Evolutionary conservation across 2,797 vertebrate genomes (phyloP).

Genomic region (Semotilus atromaculatus): DNA sequence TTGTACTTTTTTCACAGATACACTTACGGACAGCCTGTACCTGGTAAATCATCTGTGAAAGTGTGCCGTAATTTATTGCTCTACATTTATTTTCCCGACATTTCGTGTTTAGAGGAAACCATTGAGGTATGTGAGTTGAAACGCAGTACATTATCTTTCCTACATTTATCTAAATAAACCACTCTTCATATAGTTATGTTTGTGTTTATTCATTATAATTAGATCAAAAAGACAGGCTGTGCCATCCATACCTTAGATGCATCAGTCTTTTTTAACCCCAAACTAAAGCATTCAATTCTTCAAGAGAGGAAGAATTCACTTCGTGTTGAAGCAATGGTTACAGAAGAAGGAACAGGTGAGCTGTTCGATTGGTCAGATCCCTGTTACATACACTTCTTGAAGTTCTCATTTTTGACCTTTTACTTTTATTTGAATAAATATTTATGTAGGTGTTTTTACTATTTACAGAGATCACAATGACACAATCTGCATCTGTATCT

Average conservation of each 20-base stretch:
- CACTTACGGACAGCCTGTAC: conserved; percentile 58
- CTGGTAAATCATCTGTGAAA: conserved; percentile 44
- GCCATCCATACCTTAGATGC: conserved; percentile 11
- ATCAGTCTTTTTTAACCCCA: conserved; percentile 9
- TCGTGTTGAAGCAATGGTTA: too few relatives aligned
- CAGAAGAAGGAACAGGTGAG: conserved; percentile 60
- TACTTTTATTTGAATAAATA: too few relatives aligned
- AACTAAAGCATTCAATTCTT: too few relatives aligned
- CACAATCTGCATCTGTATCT: too few relatives aligned
- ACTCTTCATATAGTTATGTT: too few relatives aligned
- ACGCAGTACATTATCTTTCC: too few relatives aligned
- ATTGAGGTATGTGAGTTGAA: conserved; percentile 28
- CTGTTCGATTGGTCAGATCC: neutral
- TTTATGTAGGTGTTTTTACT: too few relatives aligned
- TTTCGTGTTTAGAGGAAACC: conserved; percentile 27
- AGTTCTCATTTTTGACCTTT: too few relatives aligned
- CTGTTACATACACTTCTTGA: neutral
- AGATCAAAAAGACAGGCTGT: conserved; percentile 46
- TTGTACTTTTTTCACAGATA: conserved; percentile 30
- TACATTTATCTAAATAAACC: too few relatives aligned
- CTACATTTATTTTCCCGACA: accelerated
- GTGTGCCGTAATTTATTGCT: conserved; percentile 36
- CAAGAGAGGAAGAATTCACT: too few relatives aligned
- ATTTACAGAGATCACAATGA: too few relatives aligned
- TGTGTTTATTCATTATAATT: too few relatives aligned